Evolutionary conservation across 2,797 vertebrate species (phyloP), one percentile per base, ranked within the genome.

Genomic region (Kryptolebias ocellatus): DNA sequence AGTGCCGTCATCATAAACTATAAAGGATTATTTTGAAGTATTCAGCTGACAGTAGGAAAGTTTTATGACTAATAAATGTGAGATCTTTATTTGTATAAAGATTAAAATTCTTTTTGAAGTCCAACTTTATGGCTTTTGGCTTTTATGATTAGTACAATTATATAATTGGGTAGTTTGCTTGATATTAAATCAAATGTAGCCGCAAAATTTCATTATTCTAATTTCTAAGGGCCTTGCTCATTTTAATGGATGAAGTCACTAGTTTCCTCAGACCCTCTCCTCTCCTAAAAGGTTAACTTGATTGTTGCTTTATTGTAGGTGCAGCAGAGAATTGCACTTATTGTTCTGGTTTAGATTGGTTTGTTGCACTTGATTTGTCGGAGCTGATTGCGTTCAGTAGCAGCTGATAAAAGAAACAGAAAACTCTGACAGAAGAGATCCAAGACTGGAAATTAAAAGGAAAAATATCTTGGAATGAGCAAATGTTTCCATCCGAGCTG

Each of bases 401-500:
- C 58, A 18, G 17, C 15, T 29, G 7, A 58, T 28, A 24, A n/a
- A 14, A 24, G 20, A 42, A 42, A 42, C 11, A 42, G 3, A 42
- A 42, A 42, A 42, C 12, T 42, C 39, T 53, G 5, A 53, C 47
- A 49, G 5, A 31, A 56, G 64, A 57, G 17, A 63, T 52, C 60
- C 28, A 1, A 54, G 4, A 69, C 8, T 54, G 50, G 27, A 68
- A 60, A 52, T 8, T 47, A 63, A 53, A 60, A 55, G 74, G 49
- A 53, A 44, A 63, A 12, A 42, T 8, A 53, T 64, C 0, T 0
- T 20, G 15, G 16, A 37, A 20, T 37, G 10, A 71, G 34, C 49
- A 65, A 28, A 37, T 73, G 20, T 66, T 74, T 31, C 74, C 46
- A 74, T 37, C 64, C 53, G 50, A 9, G 45, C 47, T 42, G 39